Evolutionary conservation across 2,888 invertebrate species (phyloP).

Genomic region (Machimus atricapillus): DNA sequence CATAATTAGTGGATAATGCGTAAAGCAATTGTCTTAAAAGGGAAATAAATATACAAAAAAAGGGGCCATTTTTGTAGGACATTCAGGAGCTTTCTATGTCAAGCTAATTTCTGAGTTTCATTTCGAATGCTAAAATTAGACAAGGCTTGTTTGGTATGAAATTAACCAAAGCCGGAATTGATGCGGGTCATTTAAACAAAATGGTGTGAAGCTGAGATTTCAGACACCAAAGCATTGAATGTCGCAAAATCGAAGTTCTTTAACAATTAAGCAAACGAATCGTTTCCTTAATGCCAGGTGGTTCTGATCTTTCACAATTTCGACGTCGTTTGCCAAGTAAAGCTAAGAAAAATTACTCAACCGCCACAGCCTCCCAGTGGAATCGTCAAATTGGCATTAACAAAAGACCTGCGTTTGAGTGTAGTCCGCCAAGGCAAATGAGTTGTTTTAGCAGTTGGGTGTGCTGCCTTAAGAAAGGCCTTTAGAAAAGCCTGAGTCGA

Average conservation of each 20-base stretch:
- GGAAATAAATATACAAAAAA: too few species aligned
- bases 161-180: neutral
- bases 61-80: too few species aligned
- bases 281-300: neutral
- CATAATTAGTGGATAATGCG: too few species aligned
- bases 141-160: neutral
- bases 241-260: neutral
- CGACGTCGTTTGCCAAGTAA: neutral
- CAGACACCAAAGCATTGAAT: neutral
- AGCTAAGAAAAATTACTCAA: neutral
- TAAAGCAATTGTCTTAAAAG: too few species aligned
- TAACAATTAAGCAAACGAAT: neutral
- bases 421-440: neutral
- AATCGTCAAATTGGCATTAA: neutral
- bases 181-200: neutral
- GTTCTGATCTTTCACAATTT: neutral
- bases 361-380: neutral
- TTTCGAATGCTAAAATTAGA: neutral
- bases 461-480: neutral
- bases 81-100: neutral
- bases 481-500: neutral
- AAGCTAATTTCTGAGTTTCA: neutral
- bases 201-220: neutral
- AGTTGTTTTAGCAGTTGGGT: neutral
- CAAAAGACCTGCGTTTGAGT: neutral